These are phyloP conservation scores for Drosophila fungiperda DNA, from an alignment of 2,888 invertebrate species.

Conservation along the genomic window DNA sequence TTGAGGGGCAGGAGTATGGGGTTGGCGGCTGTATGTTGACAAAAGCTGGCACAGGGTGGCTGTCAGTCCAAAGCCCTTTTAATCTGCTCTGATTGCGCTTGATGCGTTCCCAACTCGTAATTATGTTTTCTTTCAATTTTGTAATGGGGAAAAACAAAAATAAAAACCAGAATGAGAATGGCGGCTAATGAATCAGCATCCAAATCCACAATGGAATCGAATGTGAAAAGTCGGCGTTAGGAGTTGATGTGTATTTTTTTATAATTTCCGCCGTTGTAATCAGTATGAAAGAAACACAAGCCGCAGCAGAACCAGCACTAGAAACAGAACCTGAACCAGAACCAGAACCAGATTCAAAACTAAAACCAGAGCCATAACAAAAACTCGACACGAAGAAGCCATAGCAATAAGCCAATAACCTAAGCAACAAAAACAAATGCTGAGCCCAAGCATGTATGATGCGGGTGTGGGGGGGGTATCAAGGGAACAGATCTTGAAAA, in stretches of 20 bases:
- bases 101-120: conserved; percentile 40
- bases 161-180: conserved; percentile 1
- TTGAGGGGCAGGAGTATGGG: background rate
- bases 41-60: conserved; percentile 34
- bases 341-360: background rate
- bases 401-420: conserved; percentile 22
- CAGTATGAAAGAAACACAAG: background rate
- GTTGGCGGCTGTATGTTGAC: background rate
- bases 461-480: background rate
- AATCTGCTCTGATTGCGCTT: conserved; percentile 53
- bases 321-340: conserved; percentile 11
- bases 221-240: background rate
- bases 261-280: conserved; percentile 24
- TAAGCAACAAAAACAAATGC: conserved; percentile 9
- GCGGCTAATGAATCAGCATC: conserved; percentile 2
- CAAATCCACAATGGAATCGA: conserved; percentile 3
- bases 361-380: background rate
- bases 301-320: conserved; percentile 6
- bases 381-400: conserved; percentile 15
- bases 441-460: conserved; percentile 1
- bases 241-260: conserved; percentile 21
- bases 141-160: conserved; percentile 28
- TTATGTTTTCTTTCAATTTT: conserved; percentile 56
- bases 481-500: background rate
- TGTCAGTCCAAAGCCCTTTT: conserved; percentile 47